These are phyloP conservation scores for Pao palembangensis DNA, from an alignment of 2,113 vertebrate genomes.

Conservation along the genomic window DNA sequence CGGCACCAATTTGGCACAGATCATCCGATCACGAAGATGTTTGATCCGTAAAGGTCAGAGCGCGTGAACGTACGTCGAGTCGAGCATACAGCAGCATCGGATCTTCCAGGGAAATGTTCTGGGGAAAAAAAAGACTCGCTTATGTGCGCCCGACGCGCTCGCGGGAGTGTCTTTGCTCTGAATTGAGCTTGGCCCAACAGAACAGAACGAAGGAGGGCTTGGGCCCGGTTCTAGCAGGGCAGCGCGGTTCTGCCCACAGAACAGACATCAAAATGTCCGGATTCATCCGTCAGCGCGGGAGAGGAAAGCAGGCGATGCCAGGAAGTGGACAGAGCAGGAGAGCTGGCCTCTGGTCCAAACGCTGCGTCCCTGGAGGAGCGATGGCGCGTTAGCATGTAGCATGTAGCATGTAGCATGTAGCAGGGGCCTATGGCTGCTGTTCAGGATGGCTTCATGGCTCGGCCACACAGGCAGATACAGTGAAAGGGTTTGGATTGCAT, in stretches of 20 bases:
- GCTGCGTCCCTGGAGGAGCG: constrained; percentile 25
- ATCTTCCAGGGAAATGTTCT: not conserved
- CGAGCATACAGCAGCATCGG: too few species aligned
- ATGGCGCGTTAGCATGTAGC: too few species aligned
- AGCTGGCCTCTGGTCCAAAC: not conserved
- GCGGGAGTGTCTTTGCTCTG: constrained; percentile 73
- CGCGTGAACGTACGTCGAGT: constrained; percentile 37
- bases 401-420: too few species aligned
- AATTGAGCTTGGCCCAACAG: constrained; percentile 72
- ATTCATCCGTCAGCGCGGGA: constrained; percentile 68
- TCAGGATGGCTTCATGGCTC: constrained; percentile 55
- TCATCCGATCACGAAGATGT: not conserved
- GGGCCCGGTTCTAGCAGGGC: constrained; percentile 72
- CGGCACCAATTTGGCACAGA: constrained; percentile 44
- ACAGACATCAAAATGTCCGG: constrained; percentile 73
- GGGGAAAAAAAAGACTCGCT: not conserved
- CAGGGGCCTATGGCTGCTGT: constrained; percentile 56
- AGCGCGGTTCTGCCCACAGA: constrained; percentile 70
- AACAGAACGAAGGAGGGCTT: constrained; percentile 73
- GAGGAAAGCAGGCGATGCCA: constrained; percentile 10
- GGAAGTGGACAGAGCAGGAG: not conserved
- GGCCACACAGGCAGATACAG: constrained; percentile 17
- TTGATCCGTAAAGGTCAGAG: constrained; percentile 41
- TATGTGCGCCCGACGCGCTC: constrained; percentile 61
- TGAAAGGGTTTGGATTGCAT: constrained; percentile 57